These are phyloP conservation scores for Cheilosia variabilis DNA, from an alignment of 2,888 invertebrate species.

Conservation along the genomic window DNA sequence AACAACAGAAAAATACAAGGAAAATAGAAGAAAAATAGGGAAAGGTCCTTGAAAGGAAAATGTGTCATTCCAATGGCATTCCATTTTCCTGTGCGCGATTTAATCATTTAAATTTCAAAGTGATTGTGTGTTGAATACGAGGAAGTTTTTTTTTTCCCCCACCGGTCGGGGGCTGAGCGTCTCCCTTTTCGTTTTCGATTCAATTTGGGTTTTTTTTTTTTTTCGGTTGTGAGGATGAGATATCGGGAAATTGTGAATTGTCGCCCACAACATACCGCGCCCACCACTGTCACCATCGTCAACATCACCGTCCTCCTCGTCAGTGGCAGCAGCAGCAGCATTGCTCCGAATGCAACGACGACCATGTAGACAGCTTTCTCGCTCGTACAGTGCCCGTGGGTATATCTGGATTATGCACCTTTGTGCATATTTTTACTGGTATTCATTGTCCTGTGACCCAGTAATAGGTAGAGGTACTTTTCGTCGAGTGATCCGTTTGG, in stretches of 20 bases:
- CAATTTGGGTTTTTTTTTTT: slow-evolving; percentile 6
- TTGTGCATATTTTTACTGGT: slow-evolving; percentile 65
- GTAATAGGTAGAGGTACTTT: slow-evolving; percentile 35
- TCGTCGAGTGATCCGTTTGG: not conserved
- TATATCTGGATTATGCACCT: slow-evolving; percentile 65
- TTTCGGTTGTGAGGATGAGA: slow-evolving; percentile 49
- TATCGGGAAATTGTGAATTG: slow-evolving; percentile 56
- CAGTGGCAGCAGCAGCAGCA: slow-evolving; percentile 14
- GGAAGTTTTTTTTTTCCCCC: not conserved
- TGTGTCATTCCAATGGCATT: slow-evolving; percentile 74
- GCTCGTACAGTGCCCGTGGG: slow-evolving; percentile 42
- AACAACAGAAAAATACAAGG: slow-evolving; percentile 2
- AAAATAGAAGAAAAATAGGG: slow-evolving; percentile 28
- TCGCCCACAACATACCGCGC: slow-evolving; percentile 67
- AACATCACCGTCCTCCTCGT: slow-evolving; percentile 33
- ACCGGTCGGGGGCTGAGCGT: slow-evolving; percentile 13
- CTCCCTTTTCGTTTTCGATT: not conserved
- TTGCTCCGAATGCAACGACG: slow-evolving; percentile 52
- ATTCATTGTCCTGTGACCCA: slow-evolving; percentile 64
- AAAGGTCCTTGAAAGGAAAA: slow-evolving; percentile 75
- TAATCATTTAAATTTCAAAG: slow-evolving; percentile 67
- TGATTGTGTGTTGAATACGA: slow-evolving; percentile 58
- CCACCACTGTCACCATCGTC: slow-evolving; percentile 48
- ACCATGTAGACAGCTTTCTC: slow-evolving; percentile 65
- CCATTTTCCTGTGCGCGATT: slow-evolving; percentile 58